Percentiles rank a stretch among this genome's conserved stretches.
These are phyloP conservation scores for Cataglyphis albicans DNA, from an alignment of 2,888 invertebrate species.

Conservation along the genomic window DNA sequence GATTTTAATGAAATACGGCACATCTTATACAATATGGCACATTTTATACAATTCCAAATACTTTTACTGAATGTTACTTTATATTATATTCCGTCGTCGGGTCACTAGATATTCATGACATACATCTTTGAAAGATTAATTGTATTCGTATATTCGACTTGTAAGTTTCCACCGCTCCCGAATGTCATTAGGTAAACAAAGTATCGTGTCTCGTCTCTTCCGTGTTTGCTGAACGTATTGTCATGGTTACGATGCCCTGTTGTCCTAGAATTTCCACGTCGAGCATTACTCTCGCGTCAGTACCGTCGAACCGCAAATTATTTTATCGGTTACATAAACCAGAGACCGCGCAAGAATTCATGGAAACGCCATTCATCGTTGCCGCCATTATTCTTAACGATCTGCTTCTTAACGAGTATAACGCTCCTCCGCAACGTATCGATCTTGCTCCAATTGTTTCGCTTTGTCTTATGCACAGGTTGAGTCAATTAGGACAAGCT, in stretches of 20 bases:
- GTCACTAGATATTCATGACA: conserved; percentile 1
- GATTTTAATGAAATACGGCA: background rate
- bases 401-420: conserved; percentile 4
- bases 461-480: conserved; percentile 6
- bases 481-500: conserved; percentile 14
- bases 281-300: conserved; percentile 47
- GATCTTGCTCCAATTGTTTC: conserved; percentile 40
- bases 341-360: conserved; percentile 41
- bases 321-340: conserved; percentile 54
- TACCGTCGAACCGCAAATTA: conserved; percentile 43
- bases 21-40: background rate
- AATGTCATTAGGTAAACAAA: conserved; percentile 44
- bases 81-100: background rate
- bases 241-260: conserved; percentile 65
- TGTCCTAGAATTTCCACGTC: conserved; percentile 71
- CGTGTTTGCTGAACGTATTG: conserved; percentile 67
- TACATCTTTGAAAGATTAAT: conserved; percentile 38
- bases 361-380: conserved; percentile 28
- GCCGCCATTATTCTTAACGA: conserved; percentile 45
- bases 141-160: conserved; percentile 26
- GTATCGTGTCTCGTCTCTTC: conserved; percentile 39
- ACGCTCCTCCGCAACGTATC: background rate
- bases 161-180: conserved; percentile 18
- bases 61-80: background rate
- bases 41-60: background rate